Evolutionary conservation across 2,113 vertebrate species (phyloP), one percentile per base, ranked within the genome.

Genomic region (Parotia lawesii): DNA sequence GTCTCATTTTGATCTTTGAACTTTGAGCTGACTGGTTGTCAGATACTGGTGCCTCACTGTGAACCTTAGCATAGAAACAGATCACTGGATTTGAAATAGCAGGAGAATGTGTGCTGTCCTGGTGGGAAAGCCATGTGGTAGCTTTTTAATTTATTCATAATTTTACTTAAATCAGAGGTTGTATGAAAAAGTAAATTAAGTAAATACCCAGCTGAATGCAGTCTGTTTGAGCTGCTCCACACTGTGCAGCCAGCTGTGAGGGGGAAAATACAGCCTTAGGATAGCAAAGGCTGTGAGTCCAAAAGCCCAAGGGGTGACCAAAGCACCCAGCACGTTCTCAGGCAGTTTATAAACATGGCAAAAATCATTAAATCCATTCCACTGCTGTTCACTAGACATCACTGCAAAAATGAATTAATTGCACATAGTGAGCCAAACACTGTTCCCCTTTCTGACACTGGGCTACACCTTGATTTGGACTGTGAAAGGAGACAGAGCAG

Each of bases 151-250:
- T 88, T 92, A 88, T 92, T 92, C 38, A 51, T n/a, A 74, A 86
- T 93, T 90, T 90, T 88, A 62, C 47, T 83, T 80, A 90, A 93
- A 83, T 54, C 75, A 80, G 88, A 83, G 24, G 44, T 85, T 76
- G 44, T 54, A 80, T 67, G 72, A 79, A 94, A 93, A 94, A 79
- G 38, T 76, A 91, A 91, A 93, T 96, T 81, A 87, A 92, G 65
- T 85, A 91, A 92, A 92, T 58, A 87, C 61, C 57, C 84, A 82
- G 71, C 50, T 86, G 82, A 94, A 94, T 66, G 62, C 77, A 72
- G 77, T 37, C 83, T 92, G 57, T 86, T 75, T 86, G 86, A 90
- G 65, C 45, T 87, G 53, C 31, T 94, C 61, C 70, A 70, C 1
- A 11, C 42, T 88, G 82, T 54, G 67, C 79, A 86, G 71, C 64